phyloP scores from a whole-genome alignment of 2,888 invertebrate genomes.

The Rhamphomyia laevipes region DNA sequence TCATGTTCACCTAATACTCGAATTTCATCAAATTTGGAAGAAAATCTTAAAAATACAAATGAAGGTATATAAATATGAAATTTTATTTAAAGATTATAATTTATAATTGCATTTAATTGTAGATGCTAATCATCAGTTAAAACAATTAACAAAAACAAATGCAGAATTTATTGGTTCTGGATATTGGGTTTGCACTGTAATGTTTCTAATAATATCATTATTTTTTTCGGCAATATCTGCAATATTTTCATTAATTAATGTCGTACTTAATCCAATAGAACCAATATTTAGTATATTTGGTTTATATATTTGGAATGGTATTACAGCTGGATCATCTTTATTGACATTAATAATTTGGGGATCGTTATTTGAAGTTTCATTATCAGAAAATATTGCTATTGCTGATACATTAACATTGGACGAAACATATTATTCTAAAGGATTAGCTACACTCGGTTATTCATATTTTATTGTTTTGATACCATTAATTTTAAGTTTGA shows the following conservation, averaged over 20 bases:
- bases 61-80: too few species aligned
- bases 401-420: conserved; percentile 31
- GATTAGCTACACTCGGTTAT: conserved; percentile 32
- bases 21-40: too few species aligned
- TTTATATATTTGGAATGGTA: conserved; percentile 47
- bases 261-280: conserved; percentile 47
- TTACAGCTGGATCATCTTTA: conserved; percentile 32
- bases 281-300: conserved; percentile 37
- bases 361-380: conserved; percentile 25
- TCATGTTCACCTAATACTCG: conserved; percentile 7
- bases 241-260: conserved; percentile 45
- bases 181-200: conserved; percentile 44
- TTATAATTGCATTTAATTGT: too few species aligned
- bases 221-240: conserved; percentile 39
- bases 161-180: conserved; percentile 28
- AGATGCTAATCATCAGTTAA: too few species aligned
- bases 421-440: conserved; percentile 23
- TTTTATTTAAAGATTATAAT: too few species aligned
- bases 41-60: too few species aligned
- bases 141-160: too few species aligned
- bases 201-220: conserved; percentile 42
- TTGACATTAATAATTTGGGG: conserved; percentile 36
- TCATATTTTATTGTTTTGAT: conserved; percentile 36
- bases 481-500: conserved; percentile 15
- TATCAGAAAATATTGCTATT: conserved; percentile 33